These are phyloP conservation scores for Coenonympha glycerion DNA, from an alignment of 2,888 invertebrate genomes.

Conservation along the genomic window DNA sequence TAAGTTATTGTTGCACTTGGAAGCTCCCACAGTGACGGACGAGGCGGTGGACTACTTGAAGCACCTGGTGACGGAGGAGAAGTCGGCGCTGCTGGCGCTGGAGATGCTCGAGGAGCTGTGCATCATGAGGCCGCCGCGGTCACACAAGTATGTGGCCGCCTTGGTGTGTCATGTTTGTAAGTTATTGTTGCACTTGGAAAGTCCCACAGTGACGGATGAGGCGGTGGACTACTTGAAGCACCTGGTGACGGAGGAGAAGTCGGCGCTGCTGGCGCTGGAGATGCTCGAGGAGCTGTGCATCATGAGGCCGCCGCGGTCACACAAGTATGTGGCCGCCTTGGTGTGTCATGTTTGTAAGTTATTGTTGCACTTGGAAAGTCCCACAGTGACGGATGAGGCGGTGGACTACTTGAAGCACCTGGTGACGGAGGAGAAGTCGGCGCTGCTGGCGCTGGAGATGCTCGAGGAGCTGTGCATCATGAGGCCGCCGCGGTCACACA, in stretches of 20 bases:
- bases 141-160: constrained; percentile 85
- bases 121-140: constrained; percentile 87
- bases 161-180: constrained; percentile 84
- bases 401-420: constrained; percentile 86
- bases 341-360: constrained; percentile 82
- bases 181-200: constrained; percentile 89
- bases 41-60: constrained; percentile 89
- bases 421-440: constrained; percentile 83
- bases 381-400: constrained; percentile 91
- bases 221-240: constrained; percentile 87
- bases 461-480: constrained; percentile 89
- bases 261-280: constrained; percentile 82
- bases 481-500: constrained; percentile 87
- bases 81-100: constrained; percentile 81
- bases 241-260: constrained; percentile 83
- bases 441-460: constrained; percentile 83
- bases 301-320: constrained; percentile 87
- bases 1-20: constrained; percentile 81
- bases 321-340: constrained; percentile 86
- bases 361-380: constrained; percentile 93
- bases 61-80: constrained; percentile 84
- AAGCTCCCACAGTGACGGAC: constrained; percentile 92
- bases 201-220: constrained; percentile 91
- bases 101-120: constrained; percentile 90
- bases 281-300: constrained; percentile 90